A percentile compares a stretch with the other conserved stretches of the same genome.
These are phyloP conservation scores for Eulacestoma nigropectus DNA, from an alignment of 2,113 vertebrate genomes.

Conservation along the genomic window DNA sequence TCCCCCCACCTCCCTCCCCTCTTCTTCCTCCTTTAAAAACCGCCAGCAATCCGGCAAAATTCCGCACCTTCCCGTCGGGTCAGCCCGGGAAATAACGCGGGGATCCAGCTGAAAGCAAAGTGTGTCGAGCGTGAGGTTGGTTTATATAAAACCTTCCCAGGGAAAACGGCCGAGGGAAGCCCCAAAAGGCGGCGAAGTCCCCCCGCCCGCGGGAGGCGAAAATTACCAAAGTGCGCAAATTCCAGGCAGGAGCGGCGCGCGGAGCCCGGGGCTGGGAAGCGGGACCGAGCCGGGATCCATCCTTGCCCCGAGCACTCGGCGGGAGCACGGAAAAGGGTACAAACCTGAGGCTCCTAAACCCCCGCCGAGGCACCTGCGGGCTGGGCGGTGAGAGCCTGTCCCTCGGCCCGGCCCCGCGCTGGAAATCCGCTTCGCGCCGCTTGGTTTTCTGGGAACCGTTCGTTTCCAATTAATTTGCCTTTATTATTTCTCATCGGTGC, in stretches of 20 bases:
- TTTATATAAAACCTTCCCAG: neutral
- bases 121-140: fast-evolving
- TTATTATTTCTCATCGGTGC: neutral
- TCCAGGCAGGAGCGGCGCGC: neutral
- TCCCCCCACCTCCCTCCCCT: neutral
- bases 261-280: neutral
- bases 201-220: neutral
- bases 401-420: neutral
- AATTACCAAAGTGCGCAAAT: neutral
- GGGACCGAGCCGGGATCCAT: neutral
- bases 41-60: neutral
- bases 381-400: neutral
- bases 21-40: neutral
- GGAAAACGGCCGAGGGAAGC: neutral
- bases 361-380: neutral
- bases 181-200: neutral
- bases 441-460: neutral
- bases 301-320: neutral
- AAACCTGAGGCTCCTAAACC: neutral
- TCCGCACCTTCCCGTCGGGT: neutral
- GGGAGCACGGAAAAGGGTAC: neutral
- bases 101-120: neutral
- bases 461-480: neutral
- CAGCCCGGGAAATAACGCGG: neutral
- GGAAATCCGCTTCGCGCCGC: neutral